phyloP scores from a whole-genome alignment of 2,888 invertebrate genomes.

The Euspilapteryx auroguttella region DNA sequence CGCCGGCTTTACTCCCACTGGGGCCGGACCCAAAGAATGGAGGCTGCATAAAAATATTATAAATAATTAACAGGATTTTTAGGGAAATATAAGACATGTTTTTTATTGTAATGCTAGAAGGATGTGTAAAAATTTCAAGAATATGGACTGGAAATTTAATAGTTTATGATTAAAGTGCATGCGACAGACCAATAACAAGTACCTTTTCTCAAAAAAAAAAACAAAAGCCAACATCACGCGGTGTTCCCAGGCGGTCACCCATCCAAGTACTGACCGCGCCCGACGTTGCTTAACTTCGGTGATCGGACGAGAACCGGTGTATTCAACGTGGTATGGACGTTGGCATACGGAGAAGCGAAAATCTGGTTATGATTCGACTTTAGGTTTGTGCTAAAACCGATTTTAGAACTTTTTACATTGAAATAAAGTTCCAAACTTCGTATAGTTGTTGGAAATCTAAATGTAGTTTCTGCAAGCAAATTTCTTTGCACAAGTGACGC shows the following conservation, averaged over 20 bases:
- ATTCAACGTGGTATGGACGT: neutral
- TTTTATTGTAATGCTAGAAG: neutral
- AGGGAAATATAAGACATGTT: neutral
- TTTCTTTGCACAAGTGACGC: too few species aligned
- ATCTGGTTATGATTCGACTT: too few species aligned
- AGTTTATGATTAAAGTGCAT: neutral
- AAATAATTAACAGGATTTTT: neutral
- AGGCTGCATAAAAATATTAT: neutral
- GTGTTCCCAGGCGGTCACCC: slow-evolving; percentile 11
- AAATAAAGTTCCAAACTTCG: too few species aligned
- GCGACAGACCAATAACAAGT: neutral
- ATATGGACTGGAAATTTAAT: neutral
- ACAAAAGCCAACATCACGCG: slow-evolving; percentile 10
- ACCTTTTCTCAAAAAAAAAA: neutral
- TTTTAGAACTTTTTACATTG: too few species aligned
- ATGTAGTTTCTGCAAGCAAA: too few species aligned
- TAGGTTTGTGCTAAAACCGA: too few species aligned
- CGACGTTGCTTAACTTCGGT: slow-evolving; percentile 7
- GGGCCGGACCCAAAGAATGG: slow-evolving; percentile 14
- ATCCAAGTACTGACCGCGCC: slow-evolving; percentile 9
- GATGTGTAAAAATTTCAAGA: neutral
- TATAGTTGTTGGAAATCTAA: too few species aligned
- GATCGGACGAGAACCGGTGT: slow-evolving; percentile 5
- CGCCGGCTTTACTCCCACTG: slow-evolving; percentile 43
- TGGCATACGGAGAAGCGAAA: too few species aligned